These are phyloP conservation scores for Gouania willdenowi DNA, from an alignment of 2,797 vertebrate genomes.

Conservation along the genomic window DNA sequence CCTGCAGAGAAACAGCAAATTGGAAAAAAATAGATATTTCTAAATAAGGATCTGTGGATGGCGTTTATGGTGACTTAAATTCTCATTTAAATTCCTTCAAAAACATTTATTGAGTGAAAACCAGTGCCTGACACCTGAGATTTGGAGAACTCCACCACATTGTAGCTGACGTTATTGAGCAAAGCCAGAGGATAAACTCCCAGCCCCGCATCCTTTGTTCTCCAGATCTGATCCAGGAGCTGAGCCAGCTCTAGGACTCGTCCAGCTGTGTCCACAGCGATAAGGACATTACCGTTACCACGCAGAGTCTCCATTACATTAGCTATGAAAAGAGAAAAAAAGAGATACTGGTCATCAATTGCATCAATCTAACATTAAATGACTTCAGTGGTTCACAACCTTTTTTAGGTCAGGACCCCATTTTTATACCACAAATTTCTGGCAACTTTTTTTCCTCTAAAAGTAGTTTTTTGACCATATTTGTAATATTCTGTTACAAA, in stretches of 20 bases:
- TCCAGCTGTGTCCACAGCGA: conserved; percentile 94
- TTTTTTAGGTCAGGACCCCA: too few species aligned
- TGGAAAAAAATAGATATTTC: not conserved
- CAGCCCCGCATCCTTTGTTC: conserved; percentile 94
- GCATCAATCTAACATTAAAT: too few species aligned
- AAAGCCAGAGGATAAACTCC: conserved; percentile 93
- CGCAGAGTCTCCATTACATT: conserved; percentile 97
- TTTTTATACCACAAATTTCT: too few species aligned
- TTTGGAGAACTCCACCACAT: conserved; percentile 98
- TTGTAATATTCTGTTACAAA: too few species aligned
- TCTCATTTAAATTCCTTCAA: too few species aligned
- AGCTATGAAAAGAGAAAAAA: conserved; percentile 62
- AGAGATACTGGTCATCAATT: not conserved
- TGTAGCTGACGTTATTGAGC: conserved; percentile 98
- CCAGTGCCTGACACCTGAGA: conserved; percentile 83
- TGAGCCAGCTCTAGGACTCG: conserved; percentile 96
- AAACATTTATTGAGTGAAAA: too few species aligned
- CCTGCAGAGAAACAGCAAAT: conserved; percentile 66
- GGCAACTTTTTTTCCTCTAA: too few species aligned
- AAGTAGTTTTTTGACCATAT: too few species aligned
- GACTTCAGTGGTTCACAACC: too few species aligned
- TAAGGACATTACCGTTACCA: conserved; percentile 93
- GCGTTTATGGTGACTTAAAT: too few species aligned
- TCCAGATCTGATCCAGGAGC: conserved; percentile 98
- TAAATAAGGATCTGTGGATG: too few species aligned